phyloP scores from a whole-genome alignment of 2,797 vertebrate genomes.

The Poeciliopsis turneri region DNA sequence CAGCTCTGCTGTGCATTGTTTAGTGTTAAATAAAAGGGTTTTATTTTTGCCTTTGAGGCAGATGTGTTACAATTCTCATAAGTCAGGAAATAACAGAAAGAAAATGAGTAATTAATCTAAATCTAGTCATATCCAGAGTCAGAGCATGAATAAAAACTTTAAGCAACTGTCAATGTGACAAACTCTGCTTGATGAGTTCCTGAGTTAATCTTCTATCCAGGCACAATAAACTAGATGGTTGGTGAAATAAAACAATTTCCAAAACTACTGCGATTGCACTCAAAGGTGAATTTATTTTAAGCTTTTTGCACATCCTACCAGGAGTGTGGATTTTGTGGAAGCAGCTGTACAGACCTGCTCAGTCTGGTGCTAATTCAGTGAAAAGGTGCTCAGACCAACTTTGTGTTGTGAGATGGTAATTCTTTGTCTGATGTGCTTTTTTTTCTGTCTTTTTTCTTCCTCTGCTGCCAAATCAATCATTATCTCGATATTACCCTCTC shows the following conservation, averaged over 20 bases:
- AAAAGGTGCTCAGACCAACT: constrained; percentile 18
- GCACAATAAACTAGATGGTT: background rate
- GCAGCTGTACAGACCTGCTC: background rate
- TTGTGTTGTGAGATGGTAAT: constrained; percentile 15
- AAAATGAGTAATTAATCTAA: background rate
- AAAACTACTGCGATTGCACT: background rate
- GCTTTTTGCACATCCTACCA: background rate
- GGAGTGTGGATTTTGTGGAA: background rate
- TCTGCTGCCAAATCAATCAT: constrained; percentile 46
- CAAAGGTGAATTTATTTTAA: background rate
- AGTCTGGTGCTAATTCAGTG: background rate
- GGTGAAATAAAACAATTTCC: background rate
- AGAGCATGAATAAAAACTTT: background rate
- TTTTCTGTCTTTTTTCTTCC: background rate
- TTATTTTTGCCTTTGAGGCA: background rate
- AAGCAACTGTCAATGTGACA: background rate
- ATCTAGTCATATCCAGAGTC: background rate
- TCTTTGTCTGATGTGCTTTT: constrained; percentile 17
- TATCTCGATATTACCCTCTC: constrained; percentile 52
- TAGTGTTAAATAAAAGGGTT: background rate
- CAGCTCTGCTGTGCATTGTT: background rate
- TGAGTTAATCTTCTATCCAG: background rate
- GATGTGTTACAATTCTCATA: background rate
- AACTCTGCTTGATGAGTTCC: background rate
- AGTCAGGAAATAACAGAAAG: background rate